These are phyloP conservation scores for Lobophora halterata DNA, from an alignment of 2,888 invertebrate species.

Conservation along the genomic window DNA sequence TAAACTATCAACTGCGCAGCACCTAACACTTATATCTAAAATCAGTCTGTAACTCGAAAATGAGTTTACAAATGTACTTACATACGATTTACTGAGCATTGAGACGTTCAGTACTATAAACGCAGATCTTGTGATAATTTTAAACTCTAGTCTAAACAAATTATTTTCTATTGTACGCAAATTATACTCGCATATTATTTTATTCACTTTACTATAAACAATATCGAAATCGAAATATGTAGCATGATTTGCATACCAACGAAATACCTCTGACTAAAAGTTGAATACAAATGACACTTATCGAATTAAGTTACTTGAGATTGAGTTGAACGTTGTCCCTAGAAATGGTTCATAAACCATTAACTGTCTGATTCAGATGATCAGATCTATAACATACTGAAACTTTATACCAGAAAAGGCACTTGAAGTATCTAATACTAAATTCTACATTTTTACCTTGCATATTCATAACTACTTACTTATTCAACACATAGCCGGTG, in stretches of 20 bases:
- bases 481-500: conserved; percentile 14
- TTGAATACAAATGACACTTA: too few relatives aligned
- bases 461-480: conserved; percentile 7
- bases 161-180: neutral
- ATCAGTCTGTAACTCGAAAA: conserved; percentile 76
- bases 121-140: conserved; percentile 20
- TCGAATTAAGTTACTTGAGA: too few relatives aligned
- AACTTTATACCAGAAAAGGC: conserved; percentile 12
- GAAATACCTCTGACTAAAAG: too few relatives aligned
- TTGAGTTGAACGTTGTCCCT: too few relatives aligned
- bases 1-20: conserved; percentile 58
- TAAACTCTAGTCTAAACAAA: conserved; percentile 1
- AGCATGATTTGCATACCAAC: too few relatives aligned
- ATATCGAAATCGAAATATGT: too few relatives aligned
- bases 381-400: too few relatives aligned
- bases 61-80: conserved; percentile 56
- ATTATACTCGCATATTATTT: too few relatives aligned
- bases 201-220: too few relatives aligned
- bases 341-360: too few relatives aligned
- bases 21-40: conserved; percentile 71
- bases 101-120: conserved; percentile 39
- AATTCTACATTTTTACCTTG: conserved; percentile 6
- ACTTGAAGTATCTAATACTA: conserved; percentile 15
- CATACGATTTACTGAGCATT: conserved; percentile 58
- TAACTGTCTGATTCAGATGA: too few relatives aligned